A percentile compares a stretch with the other conserved stretches of the same genome.
Evolutionary conservation across 2,797 vertebrate species (phyloP).

Genomic region (Acridotheres tristis): DNA sequence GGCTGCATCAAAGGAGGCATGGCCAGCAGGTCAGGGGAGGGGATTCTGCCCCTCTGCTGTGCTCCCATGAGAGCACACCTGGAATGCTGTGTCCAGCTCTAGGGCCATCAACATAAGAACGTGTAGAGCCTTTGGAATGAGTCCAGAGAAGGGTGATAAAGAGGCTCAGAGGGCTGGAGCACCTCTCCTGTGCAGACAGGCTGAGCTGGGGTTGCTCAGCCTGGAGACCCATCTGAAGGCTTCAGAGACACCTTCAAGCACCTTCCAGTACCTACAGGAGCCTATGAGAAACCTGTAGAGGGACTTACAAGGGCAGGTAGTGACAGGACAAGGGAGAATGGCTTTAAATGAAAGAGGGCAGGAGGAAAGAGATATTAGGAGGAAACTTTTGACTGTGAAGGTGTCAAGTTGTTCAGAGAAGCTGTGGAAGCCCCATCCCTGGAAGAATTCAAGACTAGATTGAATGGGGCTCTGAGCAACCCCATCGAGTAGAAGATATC

Average conservation of each 20-base stretch:
- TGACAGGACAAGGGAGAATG: neutral
- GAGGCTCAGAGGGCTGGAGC: neutral
- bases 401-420: neutral
- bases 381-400: neutral
- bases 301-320: neutral
- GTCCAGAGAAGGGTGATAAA: neutral
- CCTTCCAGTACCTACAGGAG: neutral
- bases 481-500: neutral
- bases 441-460: neutral
- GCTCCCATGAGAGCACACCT: neutral
- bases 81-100: neutral
- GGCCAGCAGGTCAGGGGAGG: neutral
- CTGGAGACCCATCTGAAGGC: neutral
- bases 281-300: neutral
- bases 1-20: neutral
- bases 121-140: neutral
- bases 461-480: neutral
- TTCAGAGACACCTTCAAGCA: neutral
- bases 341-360: neutral
- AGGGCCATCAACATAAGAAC: neutral
- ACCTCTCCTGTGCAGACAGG: neutral
- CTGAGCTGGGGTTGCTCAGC: neutral
- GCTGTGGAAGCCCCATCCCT: neutral
- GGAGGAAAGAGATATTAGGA: too few species aligned
- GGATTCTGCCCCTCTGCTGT: neutral